Evolutionary conservation across 2,113 vertebrate genomes (phyloP).

Genomic region (Pachypanchax playfairii): DNA sequence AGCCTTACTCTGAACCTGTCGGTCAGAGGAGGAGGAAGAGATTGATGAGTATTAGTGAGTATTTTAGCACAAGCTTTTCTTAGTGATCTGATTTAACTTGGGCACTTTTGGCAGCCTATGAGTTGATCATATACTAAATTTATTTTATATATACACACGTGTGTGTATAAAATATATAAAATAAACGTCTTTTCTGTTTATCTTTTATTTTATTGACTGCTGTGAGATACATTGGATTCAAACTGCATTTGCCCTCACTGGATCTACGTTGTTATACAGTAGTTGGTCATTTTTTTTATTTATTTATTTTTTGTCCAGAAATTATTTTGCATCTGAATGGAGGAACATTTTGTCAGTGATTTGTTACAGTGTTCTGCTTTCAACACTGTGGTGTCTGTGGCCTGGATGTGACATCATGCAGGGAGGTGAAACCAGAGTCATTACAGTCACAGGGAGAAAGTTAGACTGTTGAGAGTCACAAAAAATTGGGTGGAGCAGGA

Average conservation of each 20-base stretch:
- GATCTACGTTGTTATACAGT: neutral
- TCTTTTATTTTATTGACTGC: too few species aligned
- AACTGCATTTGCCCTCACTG: too few species aligned
- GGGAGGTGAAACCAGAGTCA: constrained; percentile 57
- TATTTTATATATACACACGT: constrained; percentile 16
- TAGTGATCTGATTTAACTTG: too few species aligned
- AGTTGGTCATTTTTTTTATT: neutral
- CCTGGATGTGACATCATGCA: constrained; percentile 58
- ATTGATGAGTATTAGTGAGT: constrained; percentile 54
- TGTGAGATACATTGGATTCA: too few species aligned
- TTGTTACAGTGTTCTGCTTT: constrained; percentile 10
- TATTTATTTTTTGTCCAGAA: neutral
- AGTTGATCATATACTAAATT: constrained; percentile 14
- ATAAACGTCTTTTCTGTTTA: too few species aligned
- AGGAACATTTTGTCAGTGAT: constrained; percentile 16
- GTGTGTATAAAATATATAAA: too few species aligned
- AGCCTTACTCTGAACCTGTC: constrained; percentile 59
- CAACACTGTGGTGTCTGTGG: constrained; percentile 27
- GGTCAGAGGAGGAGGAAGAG: constrained; percentile 50
- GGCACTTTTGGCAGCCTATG: too few species aligned
- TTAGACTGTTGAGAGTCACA: constrained; percentile 46
- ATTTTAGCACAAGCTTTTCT: constrained; percentile 39
- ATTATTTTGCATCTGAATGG: neutral
- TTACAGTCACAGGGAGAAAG: constrained; percentile 63
- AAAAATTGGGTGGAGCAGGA: constrained; percentile 47